These are phyloP conservation scores for Acronicta leporina DNA, from an alignment of 2,888 invertebrate genomes.

Conservation along the genomic window DNA sequence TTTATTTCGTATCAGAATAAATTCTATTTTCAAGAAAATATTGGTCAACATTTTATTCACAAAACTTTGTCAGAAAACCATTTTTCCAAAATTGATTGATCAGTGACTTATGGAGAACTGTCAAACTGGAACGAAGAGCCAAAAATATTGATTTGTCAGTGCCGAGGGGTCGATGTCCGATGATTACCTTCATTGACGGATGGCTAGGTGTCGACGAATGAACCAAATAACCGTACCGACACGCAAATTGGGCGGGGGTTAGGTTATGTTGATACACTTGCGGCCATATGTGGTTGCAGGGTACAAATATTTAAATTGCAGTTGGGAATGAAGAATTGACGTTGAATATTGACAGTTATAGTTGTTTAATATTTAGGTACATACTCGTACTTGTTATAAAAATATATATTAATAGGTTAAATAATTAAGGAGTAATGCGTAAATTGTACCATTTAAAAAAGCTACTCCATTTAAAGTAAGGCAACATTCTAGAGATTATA, in stretches of 20 bases:
- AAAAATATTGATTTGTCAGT: conserved; percentile 72
- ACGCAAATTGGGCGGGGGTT: conserved; percentile 39
- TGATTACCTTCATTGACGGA: conserved; percentile 72
- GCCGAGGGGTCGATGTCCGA: conserved; percentile 66
- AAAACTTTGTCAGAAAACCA: not conserved
- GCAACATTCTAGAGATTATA: too few relatives aligned
- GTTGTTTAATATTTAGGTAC: too few relatives aligned
- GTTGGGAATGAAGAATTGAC: not conserved
- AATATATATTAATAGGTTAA: too few relatives aligned
- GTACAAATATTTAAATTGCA: conserved; percentile 16
- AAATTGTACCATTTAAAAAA: too few relatives aligned
- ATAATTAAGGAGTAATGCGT: too few relatives aligned
- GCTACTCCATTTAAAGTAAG: too few relatives aligned
- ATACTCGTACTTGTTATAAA: too few relatives aligned
- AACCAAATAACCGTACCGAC: conserved; percentile 45
- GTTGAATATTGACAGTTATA: not conserved
- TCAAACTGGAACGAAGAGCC: conserved; percentile 69
- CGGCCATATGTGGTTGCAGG: conserved; percentile 11
- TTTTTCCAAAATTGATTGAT: conserved; percentile 9
- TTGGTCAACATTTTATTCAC: not conserved
- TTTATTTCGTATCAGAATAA: too few relatives aligned
- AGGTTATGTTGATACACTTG: conserved; percentile 40
- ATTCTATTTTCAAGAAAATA: too few relatives aligned
- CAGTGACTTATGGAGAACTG: conserved; percentile 61
- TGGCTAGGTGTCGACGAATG: conserved; percentile 56